Evolutionary conservation across 2,888 invertebrate species (phyloP).

Genomic region (Cerastis leucographa): DNA sequence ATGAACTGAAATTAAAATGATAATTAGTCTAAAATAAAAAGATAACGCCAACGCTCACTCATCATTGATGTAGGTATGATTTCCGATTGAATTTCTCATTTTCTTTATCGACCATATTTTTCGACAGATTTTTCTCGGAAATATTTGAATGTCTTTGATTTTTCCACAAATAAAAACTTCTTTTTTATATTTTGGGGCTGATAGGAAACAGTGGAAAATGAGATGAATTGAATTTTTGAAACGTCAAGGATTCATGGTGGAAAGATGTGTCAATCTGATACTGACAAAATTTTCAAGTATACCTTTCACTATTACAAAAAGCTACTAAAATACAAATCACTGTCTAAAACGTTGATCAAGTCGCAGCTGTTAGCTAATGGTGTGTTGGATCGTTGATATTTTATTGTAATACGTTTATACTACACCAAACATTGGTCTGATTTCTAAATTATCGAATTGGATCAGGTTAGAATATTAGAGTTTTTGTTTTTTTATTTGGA

Average conservation of each 20-base stretch:
- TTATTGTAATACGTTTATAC: constrained; percentile 7
- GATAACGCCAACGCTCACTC: not conserved
- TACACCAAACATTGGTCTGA: constrained; percentile 1
- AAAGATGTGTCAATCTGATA: constrained; percentile 61
- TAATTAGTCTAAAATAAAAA: not conserved
- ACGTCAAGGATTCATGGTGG: constrained; percentile 40
- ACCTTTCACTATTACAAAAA: constrained; percentile 58
- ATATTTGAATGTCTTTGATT: not conserved
- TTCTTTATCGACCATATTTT: not conserved
- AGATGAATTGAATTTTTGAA: not conserved
- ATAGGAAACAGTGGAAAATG: not conserved
- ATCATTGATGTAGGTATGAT: not conserved
- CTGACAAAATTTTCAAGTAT: constrained; percentile 72
- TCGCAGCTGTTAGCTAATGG: constrained; percentile 47
- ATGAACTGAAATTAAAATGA: not conserved
- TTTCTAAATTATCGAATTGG: constrained; percentile 24
- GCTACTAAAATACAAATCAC: constrained; percentile 67
- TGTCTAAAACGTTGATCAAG: constrained; percentile 66
- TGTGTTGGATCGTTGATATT: constrained; percentile 39
- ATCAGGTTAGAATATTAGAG: constrained; percentile 24
- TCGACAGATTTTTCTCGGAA: not conserved
- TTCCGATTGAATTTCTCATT: not conserved
- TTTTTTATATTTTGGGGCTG: not conserved
- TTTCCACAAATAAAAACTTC: not conserved
- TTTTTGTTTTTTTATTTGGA: not conserved